Evolutionary conservation across 2,888 invertebrate genomes (phyloP).

Genomic region (Alitta virens): DNA sequence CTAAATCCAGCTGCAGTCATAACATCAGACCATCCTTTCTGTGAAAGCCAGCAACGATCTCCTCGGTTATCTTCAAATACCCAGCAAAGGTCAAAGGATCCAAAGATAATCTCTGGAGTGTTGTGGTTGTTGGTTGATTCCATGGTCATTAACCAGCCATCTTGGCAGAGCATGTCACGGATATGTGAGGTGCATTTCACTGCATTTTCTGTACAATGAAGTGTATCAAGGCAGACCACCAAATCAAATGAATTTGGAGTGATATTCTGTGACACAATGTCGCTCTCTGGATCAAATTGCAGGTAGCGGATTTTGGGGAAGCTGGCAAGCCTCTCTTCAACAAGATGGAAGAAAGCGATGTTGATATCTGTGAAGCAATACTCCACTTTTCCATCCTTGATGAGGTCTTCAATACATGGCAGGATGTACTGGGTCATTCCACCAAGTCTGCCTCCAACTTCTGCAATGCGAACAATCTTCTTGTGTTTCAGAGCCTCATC

Average conservation of each 20-base stretch:
- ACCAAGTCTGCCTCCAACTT: slow-evolving; percentile 18
- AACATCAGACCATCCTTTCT: slow-evolving; percentile 13
- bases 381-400: slow-evolving; percentile 11
- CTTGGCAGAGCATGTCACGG: slow-evolving; percentile 10
- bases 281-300: slow-evolving; percentile 11
- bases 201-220: slow-evolving; percentile 10
- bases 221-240: slow-evolving; percentile 14
- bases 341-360: slow-evolving; percentile 13
- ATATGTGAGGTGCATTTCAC: slow-evolving; percentile 3
- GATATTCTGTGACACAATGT: slow-evolving; percentile 7
- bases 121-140: slow-evolving; percentile 11
- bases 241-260: slow-evolving; percentile 7
- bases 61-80: slow-evolving; percentile 8
- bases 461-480: slow-evolving; percentile 8
- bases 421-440: slow-evolving; percentile 11
- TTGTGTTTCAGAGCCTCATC: slow-evolving; percentile 9
- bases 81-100: slow-evolving; percentile 19
- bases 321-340: slow-evolving; percentile 6
- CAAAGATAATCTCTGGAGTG: slow-evolving; percentile 16
- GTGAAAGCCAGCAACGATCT: slow-evolving; percentile 15
- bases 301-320: slow-evolving; percentile 11
- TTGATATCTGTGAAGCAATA: slow-evolving; percentile 18
- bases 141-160: slow-evolving; percentile 16
- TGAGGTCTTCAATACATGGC: neutral
- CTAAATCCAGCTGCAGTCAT: slow-evolving; percentile 1